Conservation (phyloP, 2,888 invertebrate species). For the Coremacera marginata region DNA sequence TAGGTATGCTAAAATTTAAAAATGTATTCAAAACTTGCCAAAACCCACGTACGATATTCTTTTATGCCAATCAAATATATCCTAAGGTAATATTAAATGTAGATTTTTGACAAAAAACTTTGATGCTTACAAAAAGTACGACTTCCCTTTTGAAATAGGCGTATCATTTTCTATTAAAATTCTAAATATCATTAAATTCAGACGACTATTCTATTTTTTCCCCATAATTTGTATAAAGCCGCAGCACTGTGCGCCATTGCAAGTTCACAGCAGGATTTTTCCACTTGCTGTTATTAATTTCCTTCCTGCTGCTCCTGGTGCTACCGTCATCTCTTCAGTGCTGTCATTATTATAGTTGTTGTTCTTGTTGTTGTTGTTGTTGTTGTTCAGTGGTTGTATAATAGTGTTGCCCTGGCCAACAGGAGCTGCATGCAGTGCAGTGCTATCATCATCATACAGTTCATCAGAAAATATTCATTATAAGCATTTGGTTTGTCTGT, state of each 20-base stretch:
- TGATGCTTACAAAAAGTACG: no score
- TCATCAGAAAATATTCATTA: conserved; percentile 18
- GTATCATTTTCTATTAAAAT: no score
- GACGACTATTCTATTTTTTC: no score
- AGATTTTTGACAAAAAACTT: no score
- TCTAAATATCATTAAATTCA: no score
- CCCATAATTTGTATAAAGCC: no score
- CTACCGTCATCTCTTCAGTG: not conserved
- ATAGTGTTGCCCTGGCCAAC: not conserved
- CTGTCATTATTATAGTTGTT: not conserved
- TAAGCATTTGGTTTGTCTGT: not conserved
- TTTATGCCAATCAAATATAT: no score
- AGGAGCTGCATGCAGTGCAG: not conserved
- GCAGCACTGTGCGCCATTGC: conserved; percentile 39
- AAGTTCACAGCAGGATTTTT: conserved; percentile 41
- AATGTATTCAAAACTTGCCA: no score
- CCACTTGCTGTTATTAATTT: conserved; percentile 29
- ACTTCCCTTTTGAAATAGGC: no score
- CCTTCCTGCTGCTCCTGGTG: not conserved
- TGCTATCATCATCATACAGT: not conserved
- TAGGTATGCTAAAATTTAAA: no score
- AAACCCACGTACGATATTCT: no score
- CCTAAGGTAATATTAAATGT: no score
- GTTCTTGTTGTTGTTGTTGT: not conserved
- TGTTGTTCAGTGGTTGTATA: not conserved